Percentiles rank a stretch among this genome's conserved stretches.
These are phyloP conservation scores for Acleris laterana DNA, from an alignment of 2,888 invertebrate genomes.

Conservation along the genomic window DNA sequence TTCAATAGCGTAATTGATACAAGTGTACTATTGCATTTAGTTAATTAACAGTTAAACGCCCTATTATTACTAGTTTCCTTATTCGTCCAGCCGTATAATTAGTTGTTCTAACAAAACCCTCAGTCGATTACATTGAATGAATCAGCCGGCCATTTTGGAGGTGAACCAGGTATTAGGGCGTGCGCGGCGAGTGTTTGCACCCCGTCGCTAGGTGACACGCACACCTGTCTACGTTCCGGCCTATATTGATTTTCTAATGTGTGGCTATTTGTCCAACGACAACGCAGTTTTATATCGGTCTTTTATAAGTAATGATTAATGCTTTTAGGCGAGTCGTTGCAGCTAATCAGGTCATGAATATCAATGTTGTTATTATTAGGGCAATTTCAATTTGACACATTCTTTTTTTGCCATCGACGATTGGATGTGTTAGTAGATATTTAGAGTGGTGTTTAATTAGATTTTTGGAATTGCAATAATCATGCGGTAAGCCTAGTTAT, in stretches of 20 bases:
- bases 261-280: conserved; percentile 31
- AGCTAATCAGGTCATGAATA: no score
- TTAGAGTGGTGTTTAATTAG: no score
- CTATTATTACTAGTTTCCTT: background rate
- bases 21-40: no score
- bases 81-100: conserved; percentile 3
- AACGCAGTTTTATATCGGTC: conserved; percentile 25
- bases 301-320: background rate
- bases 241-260: conserved; percentile 60
- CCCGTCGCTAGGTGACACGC: conserved; percentile 67
- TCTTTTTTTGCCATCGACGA: no score
- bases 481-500: no score
- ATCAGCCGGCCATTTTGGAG: conserved; percentile 6
- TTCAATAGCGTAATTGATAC: no score
- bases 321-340: no score
- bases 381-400: no score
- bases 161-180: conserved; percentile 51
- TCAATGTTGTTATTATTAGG: no score
- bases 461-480: no score
- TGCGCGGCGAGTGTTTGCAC: conserved; percentile 57
- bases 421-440: no score
- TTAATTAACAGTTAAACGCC: conserved; percentile 1
- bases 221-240: conserved; percentile 63
- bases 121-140: conserved; percentile 27
- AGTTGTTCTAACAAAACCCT: conserved; percentile 16